These are phyloP conservation scores for Xerus inauris DNA, from an alignment of 2,113 vertebrate species.

Conservation along the genomic window DNA sequence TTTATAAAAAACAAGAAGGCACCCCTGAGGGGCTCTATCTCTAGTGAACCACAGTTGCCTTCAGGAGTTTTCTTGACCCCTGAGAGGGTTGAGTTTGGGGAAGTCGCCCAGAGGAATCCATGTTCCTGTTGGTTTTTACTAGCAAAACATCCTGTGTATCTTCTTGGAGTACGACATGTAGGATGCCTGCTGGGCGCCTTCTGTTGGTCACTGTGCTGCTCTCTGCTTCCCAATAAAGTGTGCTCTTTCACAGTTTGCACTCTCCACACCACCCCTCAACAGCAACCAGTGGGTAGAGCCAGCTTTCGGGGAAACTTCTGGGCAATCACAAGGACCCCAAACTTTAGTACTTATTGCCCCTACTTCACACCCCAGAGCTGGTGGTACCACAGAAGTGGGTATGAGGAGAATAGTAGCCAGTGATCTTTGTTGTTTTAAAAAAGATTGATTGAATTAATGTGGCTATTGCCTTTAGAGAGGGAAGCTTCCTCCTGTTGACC, in stretches of 20 bases:
- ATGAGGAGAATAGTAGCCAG: neutral
- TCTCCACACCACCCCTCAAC: rapidly evolving
- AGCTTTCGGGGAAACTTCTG: neutral
- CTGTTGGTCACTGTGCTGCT: constrained; percentile 60
- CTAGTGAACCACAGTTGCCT: constrained; percentile 55
- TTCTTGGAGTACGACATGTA: neutral
- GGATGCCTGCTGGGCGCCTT: neutral
- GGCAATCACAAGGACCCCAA: neutral
- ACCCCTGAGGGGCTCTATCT: constrained; percentile 96
- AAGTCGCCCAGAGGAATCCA: neutral
- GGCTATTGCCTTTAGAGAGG: neutral
- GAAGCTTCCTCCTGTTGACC: neutral
- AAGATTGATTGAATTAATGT: no score
- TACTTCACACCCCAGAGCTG: rapidly evolving
- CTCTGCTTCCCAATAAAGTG: constrained; percentile 83
- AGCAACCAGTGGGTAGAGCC: neutral
- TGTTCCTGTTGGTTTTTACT: neutral
- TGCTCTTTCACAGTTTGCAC: constrained; percentile 53
- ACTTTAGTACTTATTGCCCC: neutral
- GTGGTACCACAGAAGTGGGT: rapidly evolving
- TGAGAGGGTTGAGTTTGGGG: neutral
- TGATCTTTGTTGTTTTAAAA: no score
- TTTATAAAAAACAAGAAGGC: constrained; percentile 99
- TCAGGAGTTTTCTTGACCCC: neutral
- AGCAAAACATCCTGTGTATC: neutral